Percentiles rank a stretch among this genome's conserved stretches.
These are phyloP conservation scores for Pyrrhura leucotis DNA, from an alignment of 2,797 vertebrate genomes.

Conservation along the genomic window DNA sequence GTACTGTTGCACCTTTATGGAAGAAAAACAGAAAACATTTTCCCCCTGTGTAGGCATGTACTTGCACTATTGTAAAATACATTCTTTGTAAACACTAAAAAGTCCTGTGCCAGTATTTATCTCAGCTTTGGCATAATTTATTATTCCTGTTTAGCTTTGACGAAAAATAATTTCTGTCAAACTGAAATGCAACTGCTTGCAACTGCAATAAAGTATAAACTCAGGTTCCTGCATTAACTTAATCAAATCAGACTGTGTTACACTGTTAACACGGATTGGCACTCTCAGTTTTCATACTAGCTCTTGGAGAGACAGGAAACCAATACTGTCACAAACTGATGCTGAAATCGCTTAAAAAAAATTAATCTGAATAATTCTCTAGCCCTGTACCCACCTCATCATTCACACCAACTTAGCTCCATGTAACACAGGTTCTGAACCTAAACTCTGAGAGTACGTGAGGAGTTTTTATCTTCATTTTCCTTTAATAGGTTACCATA, in stretches of 20 bases:
- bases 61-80: not conserved
- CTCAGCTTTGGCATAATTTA: not conserved
- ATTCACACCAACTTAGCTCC: not conserved
- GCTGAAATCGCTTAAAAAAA: not conserved
- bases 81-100: not conserved
- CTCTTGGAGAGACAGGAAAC: not conserved
- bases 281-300: not conserved
- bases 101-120: not conserved
- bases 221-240: not conserved
- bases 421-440: not conserved
- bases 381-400: not conserved
- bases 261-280: not conserved
- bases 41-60: not conserved
- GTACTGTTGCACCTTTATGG: not conserved
- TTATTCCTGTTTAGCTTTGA: slow-evolving; percentile 6
- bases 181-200: not conserved
- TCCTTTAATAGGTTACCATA: not conserved
- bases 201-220: not conserved
- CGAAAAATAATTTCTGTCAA: not conserved
- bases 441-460: not conserved
- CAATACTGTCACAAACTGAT: not conserved
- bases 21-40: not conserved
- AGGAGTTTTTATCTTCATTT: not conserved
- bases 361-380: not conserved
- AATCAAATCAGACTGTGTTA: not conserved